Percentiles rank a stretch among this genome's conserved stretches.
These are phyloP conservation scores for Heliornis fulica DNA, from an alignment of 2,113 vertebrate species.

Conservation along the genomic window DNA sequence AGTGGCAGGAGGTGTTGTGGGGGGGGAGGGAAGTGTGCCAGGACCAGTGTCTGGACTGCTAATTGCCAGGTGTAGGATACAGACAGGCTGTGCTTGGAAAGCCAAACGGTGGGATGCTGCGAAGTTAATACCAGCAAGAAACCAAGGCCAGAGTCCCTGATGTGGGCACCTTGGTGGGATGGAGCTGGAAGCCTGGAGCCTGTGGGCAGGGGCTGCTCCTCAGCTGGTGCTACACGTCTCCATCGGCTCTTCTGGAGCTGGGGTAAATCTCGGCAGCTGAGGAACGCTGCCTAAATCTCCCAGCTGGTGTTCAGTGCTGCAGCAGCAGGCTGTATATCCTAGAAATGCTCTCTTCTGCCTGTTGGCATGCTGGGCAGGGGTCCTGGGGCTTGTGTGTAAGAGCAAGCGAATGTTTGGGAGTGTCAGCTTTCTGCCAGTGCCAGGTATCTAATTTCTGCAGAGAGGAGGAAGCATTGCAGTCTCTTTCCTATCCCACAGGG, in stretches of 20 bases:
- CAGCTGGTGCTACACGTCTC: not conserved
- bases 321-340: not conserved
- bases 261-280: not conserved
- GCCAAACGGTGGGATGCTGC: accelerated
- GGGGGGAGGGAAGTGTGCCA: accelerated
- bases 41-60: not conserved
- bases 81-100: not conserved
- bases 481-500: not conserved
- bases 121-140: not conserved
- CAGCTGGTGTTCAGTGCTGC: not conserved
- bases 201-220: accelerated
- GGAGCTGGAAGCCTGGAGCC: not conserved
- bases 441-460: not conserved
- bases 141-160: not conserved
- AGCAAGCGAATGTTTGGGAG: not conserved
- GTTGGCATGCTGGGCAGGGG: not conserved
- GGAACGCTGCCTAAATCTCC: not conserved
- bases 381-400: not conserved
- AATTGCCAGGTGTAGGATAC: not conserved
- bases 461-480: not conserved
- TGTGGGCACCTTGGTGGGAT: not conserved
- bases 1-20: not conserved
- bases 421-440: not conserved
- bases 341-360: not conserved
- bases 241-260: accelerated